Base-by-base conservation (phyloP, 2,797 vertebrate species). In the Hylomyscus alleni region DNA sequence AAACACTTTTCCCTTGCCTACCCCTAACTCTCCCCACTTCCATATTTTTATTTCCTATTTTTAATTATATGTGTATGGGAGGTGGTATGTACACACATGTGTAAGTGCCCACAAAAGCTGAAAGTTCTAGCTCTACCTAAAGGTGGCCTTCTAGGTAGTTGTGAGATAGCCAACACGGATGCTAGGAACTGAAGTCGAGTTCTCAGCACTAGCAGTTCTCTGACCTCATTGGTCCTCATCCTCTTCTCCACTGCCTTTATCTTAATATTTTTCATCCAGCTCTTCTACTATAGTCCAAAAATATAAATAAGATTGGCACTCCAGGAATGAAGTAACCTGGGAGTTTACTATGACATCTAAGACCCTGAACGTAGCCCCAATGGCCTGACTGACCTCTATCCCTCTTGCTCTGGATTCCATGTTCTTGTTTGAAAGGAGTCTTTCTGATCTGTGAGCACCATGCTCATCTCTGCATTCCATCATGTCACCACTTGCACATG, bases 401-500 rank as follows among this genome's bases (percentile, higher is more conserved):
- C 11, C 76, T 31, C 80, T 29, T 52, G 8, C 72, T 69, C 47
- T 44, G 37, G 88, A 52, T 67, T 73, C 17, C 12, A 22, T 11
- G 6, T 2, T 40, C 44, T 34, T 34, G n/a, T 90, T 69, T n/a
- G 77, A 44, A 2, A 8, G 77, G 67, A 13, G 17, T 47, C 37
- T n/a, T 81, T 20, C 34, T 52, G 13, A 47, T 58, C 47, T 56
- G 17, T 50, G 15, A 60, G 69, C 9, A 12, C 3, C 13, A 29
- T 50, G 19, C 24, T 20, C 22, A 31, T 14, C 50, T 58, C 62
- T n/a, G 47, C 5, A 12, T 67, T 83, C 17, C 2, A 50, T 40
- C 12, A 2, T 2, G 11, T n/a, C 17, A 17, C 14, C 24, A 31
- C 40, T 24, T 50, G 2, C 3, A 2, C 1, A n/a, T n/a, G n/a